A percentile compares a stretch with the other conserved stretches of the same genome.
Conservation (phyloP, 2,888 invertebrate species). For the Synergus gifuensis region DNA sequence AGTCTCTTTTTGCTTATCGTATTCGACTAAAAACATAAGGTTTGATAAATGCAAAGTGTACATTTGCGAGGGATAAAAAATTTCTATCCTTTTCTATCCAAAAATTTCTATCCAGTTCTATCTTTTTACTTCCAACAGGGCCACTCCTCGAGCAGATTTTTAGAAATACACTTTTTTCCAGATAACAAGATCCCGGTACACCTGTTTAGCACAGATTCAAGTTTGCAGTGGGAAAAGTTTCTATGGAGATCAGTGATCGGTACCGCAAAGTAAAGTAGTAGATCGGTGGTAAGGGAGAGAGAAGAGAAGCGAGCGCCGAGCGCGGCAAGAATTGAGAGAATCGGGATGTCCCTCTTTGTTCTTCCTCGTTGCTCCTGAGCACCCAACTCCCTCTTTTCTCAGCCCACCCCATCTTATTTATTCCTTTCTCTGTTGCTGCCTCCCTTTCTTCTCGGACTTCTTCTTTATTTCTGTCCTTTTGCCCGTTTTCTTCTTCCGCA, state of each 20-base stretch:
- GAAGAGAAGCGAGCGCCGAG: slow-evolving; percentile 15
- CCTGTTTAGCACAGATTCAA: slow-evolving; percentile 61
- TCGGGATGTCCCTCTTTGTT: slow-evolving; percentile 51
- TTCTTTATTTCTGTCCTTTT: slow-evolving; percentile 75
- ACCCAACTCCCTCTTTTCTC: slow-evolving; percentile 52
- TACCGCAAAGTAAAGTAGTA: slow-evolving; percentile 65
- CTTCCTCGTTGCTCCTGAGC: slow-evolving; percentile 52
- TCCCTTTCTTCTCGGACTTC: slow-evolving; percentile 67
- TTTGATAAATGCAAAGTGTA: too few species aligned
- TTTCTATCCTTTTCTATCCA: too few species aligned
- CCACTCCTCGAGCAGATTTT: background rate
- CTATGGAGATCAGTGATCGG: slow-evolving; percentile 63
- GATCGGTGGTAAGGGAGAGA: slow-evolving; percentile 56
- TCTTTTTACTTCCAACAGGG: too few species aligned
- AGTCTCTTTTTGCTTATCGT: too few species aligned
- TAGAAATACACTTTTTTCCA: slow-evolving; percentile 35
- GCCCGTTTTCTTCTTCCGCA: slow-evolving; percentile 77
- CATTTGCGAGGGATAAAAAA: too few species aligned
- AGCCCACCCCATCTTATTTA: slow-evolving; percentile 70
- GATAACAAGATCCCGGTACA: slow-evolving; percentile 66
- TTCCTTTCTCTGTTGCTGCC: slow-evolving; percentile 73
- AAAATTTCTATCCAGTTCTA: too few species aligned
- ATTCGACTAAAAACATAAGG: too few species aligned
- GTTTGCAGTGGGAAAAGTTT: slow-evolving; percentile 58
- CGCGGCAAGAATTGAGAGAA: slow-evolving; percentile 51